phyloP scores from a whole-genome alignment of 2,797 vertebrate species.

The Lepus oiostolus region DNA sequence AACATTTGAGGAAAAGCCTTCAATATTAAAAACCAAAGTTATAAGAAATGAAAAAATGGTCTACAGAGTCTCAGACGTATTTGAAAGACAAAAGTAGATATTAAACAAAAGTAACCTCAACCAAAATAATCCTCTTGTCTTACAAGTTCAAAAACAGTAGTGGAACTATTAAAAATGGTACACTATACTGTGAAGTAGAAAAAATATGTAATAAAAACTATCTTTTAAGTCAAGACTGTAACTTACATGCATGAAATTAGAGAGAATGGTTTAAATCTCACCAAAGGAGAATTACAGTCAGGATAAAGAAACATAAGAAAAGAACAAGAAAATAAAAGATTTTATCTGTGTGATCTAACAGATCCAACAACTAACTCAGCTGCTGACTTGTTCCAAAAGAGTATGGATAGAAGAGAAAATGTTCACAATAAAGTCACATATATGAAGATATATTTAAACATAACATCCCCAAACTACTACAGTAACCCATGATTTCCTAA shows the following conservation, averaged over 20 bases:
- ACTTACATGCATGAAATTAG: neutral
- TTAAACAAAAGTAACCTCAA: neutral
- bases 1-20: neutral
- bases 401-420: neutral
- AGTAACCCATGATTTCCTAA: neutral
- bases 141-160: neutral
- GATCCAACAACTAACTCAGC: neutral
- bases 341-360: too few species aligned
- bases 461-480: too few species aligned
- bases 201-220: neutral
- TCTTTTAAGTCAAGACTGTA: neutral
- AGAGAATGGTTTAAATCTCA: neutral
- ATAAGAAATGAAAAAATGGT: neutral
- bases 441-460: neutral
- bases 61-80: neutral
- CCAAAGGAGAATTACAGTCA: neutral
- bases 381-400: neutral
- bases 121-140: neutral
- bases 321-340: neutral
- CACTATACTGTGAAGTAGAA: neutral
- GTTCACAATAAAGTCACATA: neutral
- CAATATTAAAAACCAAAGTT: neutral
- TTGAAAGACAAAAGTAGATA: neutral
- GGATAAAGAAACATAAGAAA: neutral
- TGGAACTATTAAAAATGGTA: neutral